A percentile compares a stretch with the other conserved stretches of the same genome.
These are phyloP conservation scores for Caenorhabditis latens DNA, from an alignment of 1,140 invertebrate species.

Conservation along the genomic window DNA sequence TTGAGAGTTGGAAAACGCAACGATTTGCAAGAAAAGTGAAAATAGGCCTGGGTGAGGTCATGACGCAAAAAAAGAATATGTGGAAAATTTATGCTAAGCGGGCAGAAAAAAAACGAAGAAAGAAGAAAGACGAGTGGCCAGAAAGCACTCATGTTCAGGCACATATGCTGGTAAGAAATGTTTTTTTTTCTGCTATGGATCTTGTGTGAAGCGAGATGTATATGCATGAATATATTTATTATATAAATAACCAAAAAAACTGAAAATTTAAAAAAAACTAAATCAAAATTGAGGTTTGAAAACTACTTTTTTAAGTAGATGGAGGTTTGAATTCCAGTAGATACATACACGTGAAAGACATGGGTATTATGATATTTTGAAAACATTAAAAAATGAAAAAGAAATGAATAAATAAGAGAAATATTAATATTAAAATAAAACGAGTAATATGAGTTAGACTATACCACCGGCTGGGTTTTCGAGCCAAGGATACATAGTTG, in stretches of 20 bases:
- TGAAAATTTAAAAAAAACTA: neutral
- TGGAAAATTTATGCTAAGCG: neutral
- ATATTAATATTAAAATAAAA: slow-evolving; percentile 4
- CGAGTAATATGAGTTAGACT: slow-evolving; percentile 36
- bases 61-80: slow-evolving; percentile 25
- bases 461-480: slow-evolving; percentile 64
- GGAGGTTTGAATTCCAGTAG: slow-evolving; percentile 48
- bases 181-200: neutral
- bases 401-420: slow-evolving; percentile 53
- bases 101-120: neutral
- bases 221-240: slow-evolving; percentile 7
- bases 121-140: neutral
- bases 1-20: neutral
- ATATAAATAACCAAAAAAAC: neutral
- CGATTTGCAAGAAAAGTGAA: neutral
- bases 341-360: slow-evolving; percentile 55
- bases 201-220: neutral
- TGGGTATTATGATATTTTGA: slow-evolving; percentile 14
- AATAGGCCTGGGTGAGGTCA: neutral
- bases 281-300: slow-evolving; percentile 27
- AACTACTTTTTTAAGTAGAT: slow-evolving; percentile 52
- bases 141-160: neutral
- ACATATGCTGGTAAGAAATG: neutral
- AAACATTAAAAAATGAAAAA: neutral
- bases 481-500: slow-evolving; percentile 68